Percentiles rank a stretch among this genome's conserved stretches.
Conservation (phyloP, 2,113 vertebrate genomes). For the Chunga burmeisteri region DNA sequence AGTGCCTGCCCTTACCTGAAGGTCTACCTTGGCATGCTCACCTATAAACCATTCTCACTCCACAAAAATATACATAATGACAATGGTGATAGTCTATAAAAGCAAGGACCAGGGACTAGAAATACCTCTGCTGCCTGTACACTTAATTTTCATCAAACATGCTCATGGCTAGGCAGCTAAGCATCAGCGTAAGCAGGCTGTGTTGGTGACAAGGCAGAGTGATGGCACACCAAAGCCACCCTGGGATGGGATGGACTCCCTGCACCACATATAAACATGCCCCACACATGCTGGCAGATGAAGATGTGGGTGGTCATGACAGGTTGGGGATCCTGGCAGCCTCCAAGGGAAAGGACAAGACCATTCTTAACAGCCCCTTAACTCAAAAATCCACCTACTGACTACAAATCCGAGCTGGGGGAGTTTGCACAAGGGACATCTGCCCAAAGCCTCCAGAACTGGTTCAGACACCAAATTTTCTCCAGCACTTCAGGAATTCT, state of each 20-base stretch:
- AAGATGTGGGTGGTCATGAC: no score
- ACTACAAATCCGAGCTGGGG: background rate
- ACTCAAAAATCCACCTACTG: background rate
- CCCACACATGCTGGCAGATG: background rate
- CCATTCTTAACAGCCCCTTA: background rate
- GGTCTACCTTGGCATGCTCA: background rate
- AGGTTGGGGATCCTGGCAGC: background rate
- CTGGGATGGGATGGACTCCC: background rate
- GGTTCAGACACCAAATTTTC: background rate
- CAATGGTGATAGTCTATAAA: background rate
- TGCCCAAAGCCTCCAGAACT: background rate
- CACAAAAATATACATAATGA: background rate
- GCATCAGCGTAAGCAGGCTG: rapidly evolving
- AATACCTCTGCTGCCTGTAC: background rate
- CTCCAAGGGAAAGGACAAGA: background rate
- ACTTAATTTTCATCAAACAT: background rate
- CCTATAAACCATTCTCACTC: background rate
- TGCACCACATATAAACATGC: background rate
- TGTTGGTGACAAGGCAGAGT: background rate
- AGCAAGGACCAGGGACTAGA: background rate
- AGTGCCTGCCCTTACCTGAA: background rate
- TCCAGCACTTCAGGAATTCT: background rate
- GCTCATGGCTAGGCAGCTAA: background rate
- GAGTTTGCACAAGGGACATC: background rate
- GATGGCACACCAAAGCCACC: background rate